A percentile compares a stretch with the other conserved stretches of the same genome.
These are phyloP conservation scores for Baccha elongata DNA, from an alignment of 2,888 invertebrate species.

Conservation along the genomic window DNA sequence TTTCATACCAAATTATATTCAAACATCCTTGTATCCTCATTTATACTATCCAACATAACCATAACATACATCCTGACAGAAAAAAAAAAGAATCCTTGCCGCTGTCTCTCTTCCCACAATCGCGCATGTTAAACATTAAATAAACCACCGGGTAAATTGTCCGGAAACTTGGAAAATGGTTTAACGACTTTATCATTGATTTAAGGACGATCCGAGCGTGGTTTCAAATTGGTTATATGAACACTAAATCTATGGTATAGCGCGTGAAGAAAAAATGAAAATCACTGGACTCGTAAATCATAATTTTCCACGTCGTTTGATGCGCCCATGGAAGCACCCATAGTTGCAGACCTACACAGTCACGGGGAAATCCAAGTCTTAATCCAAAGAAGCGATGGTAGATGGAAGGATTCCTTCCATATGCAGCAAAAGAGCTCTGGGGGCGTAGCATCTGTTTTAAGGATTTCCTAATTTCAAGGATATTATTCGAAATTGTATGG, in stretches of 20 bases:
- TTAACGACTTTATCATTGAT: slow-evolving; percentile 73
- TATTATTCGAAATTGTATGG: slow-evolving; percentile 58
- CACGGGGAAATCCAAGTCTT: slow-evolving; percentile 49
- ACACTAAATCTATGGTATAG: not conserved
- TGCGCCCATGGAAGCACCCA: slow-evolving; percentile 69
- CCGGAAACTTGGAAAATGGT: slow-evolving; percentile 72
- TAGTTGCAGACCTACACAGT: slow-evolving; percentile 40
- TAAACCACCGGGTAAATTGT: slow-evolving; percentile 65
- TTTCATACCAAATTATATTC: slow-evolving; percentile 64
- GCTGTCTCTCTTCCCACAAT: slow-evolving; percentile 51
- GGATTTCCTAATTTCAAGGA: slow-evolving; percentile 73
- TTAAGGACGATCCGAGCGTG: slow-evolving; percentile 66
- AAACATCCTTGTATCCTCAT: slow-evolving; percentile 69
- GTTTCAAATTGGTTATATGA: slow-evolving; percentile 56
- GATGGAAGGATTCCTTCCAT: slow-evolving; percentile 49
- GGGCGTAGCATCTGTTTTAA: slow-evolving; percentile 70
- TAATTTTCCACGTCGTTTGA: slow-evolving; percentile 75
- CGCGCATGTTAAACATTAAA: slow-evolving; percentile 52
- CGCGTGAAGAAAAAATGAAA: slow-evolving; percentile 31
- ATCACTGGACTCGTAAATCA: slow-evolving; percentile 71
- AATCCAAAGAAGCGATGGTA: slow-evolving; percentile 13
- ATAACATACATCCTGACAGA: slow-evolving; percentile 12
- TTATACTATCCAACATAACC: slow-evolving; percentile 25
- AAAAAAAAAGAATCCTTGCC: not conserved
- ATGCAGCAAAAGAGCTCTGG: slow-evolving; percentile 41